These are phyloP conservation scores for Zaprionus davidi DNA, from an alignment of 1,140 invertebrate species.

Conservation along the genomic window DNA sequence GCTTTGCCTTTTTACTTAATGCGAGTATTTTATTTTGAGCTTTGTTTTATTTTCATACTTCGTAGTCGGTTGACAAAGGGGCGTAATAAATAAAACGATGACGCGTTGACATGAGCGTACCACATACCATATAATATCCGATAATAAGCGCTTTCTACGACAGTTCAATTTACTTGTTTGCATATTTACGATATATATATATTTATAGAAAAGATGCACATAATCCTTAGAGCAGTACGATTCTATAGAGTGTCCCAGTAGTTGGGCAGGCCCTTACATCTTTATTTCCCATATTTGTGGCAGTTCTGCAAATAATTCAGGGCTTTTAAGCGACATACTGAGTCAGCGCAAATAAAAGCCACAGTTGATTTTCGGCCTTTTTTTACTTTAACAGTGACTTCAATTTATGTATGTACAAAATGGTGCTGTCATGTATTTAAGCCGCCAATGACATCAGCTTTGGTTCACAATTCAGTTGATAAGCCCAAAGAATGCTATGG, in stretches of 20 bases:
- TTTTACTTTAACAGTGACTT: constrained; percentile 26
- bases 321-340: constrained; percentile 59
- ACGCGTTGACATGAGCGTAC: not conserved
- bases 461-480: constrained; percentile 29
- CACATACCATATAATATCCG: not conserved
- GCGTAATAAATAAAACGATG: constrained; percentile 27
- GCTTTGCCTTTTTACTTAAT: constrained; percentile 35
- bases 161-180: not conserved
- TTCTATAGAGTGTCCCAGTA: not conserved
- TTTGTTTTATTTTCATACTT: constrained; percentile 38
- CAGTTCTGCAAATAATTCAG: constrained; percentile 62
- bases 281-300: constrained; percentile 13
- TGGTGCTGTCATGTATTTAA: constrained; percentile 66
- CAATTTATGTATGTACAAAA: constrained; percentile 60
- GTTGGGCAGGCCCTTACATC: constrained; percentile 7
- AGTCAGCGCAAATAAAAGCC: constrained; percentile 64
- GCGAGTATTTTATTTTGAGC: constrained; percentile 43
- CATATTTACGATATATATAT: not conserved
- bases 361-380: constrained; percentile 13
- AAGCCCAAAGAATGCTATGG: constrained; percentile 15
- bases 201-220: constrained; percentile 22
- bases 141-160: not conserved
- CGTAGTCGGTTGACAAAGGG: constrained; percentile 4
- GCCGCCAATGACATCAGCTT: constrained; percentile 66
- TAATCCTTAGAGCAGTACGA: not conserved